Base-by-base conservation (phyloP, 2,797 vertebrate species). In the Lerista edwardsae region DNA sequence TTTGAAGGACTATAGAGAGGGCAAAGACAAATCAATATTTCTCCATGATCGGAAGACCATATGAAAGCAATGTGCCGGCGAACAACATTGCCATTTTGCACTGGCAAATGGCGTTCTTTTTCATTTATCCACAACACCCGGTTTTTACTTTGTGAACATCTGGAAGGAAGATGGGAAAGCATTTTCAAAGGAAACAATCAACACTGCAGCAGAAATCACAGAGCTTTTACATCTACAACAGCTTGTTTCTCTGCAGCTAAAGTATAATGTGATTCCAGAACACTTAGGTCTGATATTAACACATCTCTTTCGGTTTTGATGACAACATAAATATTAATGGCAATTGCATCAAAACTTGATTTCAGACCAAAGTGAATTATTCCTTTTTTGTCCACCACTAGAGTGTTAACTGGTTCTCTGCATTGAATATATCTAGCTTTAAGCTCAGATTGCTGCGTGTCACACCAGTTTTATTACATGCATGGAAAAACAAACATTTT, bases 151-250 rank as follows among this genome's bases (percentile, higher is more conserved):
- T 75, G 9, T 89, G 91, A 94, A 94, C 90, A 95, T 95, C 91
- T 95, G 94, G 88, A 94, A 88, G 68, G 89, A 94, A 94, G 89
- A 93, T 90, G 89, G 93, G 86, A 79, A 87, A 90, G 41, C 0
- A 2, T 65, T 94, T 94, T 93, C 80, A 93, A 94, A 93, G 88
- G 86, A 91, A 94, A 94, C 84, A 94, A 92, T 92, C 90, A 94
- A 31, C 0, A 0, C 39, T 88, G 79, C 76, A 91, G 72, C 31
- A 92, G 71, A 94, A 94, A 93, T 93, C 75, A 82, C 36, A 91
- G 36, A 81, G 75, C 79, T 92, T 92, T 93, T 91, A 80, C 91
- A 87, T 92, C 82, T 89, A 88, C 93, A 95, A 84, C 80, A 93
- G 86, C 69, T 90, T 93, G 90, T 84, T 84, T 92, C 51, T 81